Conservation (phyloP, 2,113 vertebrate genomes). For the Trochalopteron elliotii region DNA sequence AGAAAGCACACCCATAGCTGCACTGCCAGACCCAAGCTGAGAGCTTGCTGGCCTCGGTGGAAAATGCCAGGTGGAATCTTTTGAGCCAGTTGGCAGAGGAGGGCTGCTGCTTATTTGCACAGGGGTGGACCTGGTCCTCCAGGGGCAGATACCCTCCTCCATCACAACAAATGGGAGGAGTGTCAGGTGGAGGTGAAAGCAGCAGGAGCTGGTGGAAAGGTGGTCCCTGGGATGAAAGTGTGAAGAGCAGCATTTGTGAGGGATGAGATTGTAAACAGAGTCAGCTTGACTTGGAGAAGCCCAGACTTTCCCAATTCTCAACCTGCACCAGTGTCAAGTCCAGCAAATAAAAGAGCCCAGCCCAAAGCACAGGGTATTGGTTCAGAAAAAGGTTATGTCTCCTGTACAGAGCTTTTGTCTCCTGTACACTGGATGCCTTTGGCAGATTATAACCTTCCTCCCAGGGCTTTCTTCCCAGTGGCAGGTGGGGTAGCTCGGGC, state of each 20-base stretch:
- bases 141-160: rapidly evolving
- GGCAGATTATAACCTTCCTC: not conserved
- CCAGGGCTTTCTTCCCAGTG: not conserved
- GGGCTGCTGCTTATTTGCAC: not conserved
- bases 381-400: not conserved
- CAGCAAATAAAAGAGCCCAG: not conserved
- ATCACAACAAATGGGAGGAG: not conserved
- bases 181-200: not conserved
- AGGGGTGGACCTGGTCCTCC: not conserved
- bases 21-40: not conserved
- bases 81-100: not conserved
- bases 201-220: not conserved
- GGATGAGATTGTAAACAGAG: not conserved
- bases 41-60: not conserved
- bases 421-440: not conserved
- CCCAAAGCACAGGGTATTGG: rapidly evolving
- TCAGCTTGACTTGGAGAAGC: not conserved
- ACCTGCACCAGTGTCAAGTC: not conserved
- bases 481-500: not conserved
- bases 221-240: rapidly evolving
- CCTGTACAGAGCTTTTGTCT: not conserved
- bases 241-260: not conserved
- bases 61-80: not conserved
- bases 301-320: not conserved
- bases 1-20: not conserved